Evolutionary conservation across 2,888 invertebrate species (phyloP).

Genomic region (Coelogynopora nodosa): DNA sequence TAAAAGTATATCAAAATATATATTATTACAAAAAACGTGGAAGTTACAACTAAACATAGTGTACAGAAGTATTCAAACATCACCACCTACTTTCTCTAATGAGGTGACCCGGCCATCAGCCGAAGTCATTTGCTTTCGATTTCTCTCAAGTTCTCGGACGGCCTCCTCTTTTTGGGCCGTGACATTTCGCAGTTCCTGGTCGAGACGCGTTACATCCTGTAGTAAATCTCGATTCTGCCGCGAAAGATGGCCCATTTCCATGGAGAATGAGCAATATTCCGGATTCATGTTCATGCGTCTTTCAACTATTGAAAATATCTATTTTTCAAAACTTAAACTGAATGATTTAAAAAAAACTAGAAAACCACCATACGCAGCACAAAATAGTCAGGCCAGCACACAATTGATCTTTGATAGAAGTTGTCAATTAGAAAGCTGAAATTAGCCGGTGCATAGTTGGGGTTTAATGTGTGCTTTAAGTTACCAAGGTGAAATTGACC

Average conservation of each 20-base stretch:
- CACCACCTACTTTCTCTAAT: not conserved
- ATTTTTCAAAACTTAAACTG: too few relatives aligned
- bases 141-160: not conserved
- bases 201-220: not conserved
- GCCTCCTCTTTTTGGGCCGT: not conserved
- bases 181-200: not conserved
- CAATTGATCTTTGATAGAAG: too few relatives aligned
- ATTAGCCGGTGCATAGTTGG: too few relatives aligned
- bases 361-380: too few relatives aligned
- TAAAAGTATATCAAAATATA: too few relatives aligned
- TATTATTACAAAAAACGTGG: too few relatives aligned
- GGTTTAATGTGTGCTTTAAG: too few relatives aligned
- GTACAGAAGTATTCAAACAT: too few relatives aligned
- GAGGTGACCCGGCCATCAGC: not conserved
- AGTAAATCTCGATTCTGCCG: not conserved
- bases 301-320: too few relatives aligned
- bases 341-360: too few relatives aligned
- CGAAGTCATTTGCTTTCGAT: not conserved
- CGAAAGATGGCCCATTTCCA: not conserved
- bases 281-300: not conserved
- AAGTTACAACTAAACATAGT: too few relatives aligned
- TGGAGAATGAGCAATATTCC: not conserved
- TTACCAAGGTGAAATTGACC: not conserved
- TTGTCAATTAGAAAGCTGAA: not conserved
- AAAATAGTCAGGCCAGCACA: too few relatives aligned